Evolutionary conservation across 2,113 vertebrate genomes (phyloP).

Genomic region (Halcyon senegalensis): DNA sequence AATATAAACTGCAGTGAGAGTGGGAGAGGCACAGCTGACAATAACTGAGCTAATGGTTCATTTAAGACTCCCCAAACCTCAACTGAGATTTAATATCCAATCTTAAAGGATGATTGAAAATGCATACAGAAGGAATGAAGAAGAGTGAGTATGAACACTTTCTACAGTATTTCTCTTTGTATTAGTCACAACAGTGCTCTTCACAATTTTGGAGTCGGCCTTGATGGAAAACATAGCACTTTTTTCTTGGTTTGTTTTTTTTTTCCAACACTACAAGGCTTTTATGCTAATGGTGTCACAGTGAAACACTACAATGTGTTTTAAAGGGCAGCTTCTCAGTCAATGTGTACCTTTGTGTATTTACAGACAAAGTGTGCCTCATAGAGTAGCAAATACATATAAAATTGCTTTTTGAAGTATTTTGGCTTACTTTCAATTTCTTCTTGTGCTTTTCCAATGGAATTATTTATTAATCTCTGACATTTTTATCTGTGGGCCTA

Average conservation of each 20-base stretch:
- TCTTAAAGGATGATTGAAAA: background rate
- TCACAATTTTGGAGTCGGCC: background rate
- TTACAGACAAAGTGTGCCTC: background rate
- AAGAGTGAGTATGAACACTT: background rate
- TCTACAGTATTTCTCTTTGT: background rate
- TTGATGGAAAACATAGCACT: background rate
- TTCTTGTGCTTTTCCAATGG: background rate
- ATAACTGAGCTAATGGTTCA: background rate
- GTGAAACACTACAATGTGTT: background rate
- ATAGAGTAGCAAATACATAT: background rate
- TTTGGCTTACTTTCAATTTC: background rate
- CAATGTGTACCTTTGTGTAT: background rate
- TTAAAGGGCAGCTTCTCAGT: background rate
- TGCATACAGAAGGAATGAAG: background rate
- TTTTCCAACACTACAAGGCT: background rate
- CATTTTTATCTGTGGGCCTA: background rate
- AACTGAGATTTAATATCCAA: background rate
- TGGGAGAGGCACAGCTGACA: background rate
- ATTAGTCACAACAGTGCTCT: background rate
- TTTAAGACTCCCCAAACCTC: background rate
- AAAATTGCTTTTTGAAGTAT: background rate
- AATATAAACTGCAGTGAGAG: background rate
- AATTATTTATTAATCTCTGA: background rate
- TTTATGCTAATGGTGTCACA: background rate
- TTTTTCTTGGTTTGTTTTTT: background rate